Conservation (phyloP, 2,888 invertebrate genomes). For the Drosophila dives region DNA sequence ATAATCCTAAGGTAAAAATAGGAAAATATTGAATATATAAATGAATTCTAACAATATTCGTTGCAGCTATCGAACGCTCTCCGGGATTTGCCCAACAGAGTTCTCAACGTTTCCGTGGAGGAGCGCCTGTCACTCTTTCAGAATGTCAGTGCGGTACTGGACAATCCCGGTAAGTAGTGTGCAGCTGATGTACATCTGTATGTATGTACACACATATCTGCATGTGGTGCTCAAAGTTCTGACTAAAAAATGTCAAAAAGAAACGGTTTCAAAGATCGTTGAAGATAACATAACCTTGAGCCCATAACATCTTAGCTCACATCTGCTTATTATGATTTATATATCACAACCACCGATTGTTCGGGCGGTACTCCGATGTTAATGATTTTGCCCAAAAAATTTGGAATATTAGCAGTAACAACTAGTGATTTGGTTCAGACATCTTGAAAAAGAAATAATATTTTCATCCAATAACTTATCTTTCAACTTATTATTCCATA, state of each 20-base stretch:
- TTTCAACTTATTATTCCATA: background rate
- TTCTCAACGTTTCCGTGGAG: slow-evolving; percentile 79
- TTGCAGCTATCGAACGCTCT: slow-evolving; percentile 84
- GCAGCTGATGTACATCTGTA: slow-evolving; percentile 9
- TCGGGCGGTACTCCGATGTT: background rate
- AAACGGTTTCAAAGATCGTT: background rate
- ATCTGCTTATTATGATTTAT: background rate
- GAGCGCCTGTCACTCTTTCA: slow-evolving; percentile 82
- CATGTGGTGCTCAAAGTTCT: background rate
- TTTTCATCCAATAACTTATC: background rate
- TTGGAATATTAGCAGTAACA: background rate
- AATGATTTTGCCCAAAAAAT: background rate
- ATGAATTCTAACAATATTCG: background rate
- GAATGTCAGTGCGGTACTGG: slow-evolving; percentile 86
- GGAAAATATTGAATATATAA: background rate
- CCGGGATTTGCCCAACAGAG: slow-evolving; percentile 84
- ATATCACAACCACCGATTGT: background rate
- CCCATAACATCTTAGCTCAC: background rate
- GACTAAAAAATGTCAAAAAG: background rate
- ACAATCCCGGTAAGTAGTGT: slow-evolving; percentile 89
- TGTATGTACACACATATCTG: background rate
- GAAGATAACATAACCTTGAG: background rate
- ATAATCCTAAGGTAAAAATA: slow-evolving; percentile 44
- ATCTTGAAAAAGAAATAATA: background rate
- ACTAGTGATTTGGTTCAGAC: background rate